phyloP scores from a whole-genome alignment of 1,140 invertebrate genomes.

The Brachionus angularis region DNA sequence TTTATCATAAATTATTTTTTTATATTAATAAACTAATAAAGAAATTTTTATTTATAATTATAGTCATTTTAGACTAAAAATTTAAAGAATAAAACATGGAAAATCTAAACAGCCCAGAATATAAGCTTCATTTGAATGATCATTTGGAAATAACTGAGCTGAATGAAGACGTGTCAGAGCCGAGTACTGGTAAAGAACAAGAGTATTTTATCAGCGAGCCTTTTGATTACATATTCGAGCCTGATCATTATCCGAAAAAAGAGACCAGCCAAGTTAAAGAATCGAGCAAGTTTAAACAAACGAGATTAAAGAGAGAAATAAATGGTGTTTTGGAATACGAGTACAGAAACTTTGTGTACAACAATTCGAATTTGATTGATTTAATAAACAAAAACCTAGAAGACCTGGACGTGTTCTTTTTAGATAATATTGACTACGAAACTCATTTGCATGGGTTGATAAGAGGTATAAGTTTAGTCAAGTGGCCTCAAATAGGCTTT shows the following conservation, averaged over 20 bases:
- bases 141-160: slow-evolving; percentile 29
- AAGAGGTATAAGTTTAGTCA: slow-evolving; percentile 6
- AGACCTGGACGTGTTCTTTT: slow-evolving; percentile 11
- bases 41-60: too few relatives aligned
- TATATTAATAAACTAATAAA: too few relatives aligned
- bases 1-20: too few relatives aligned
- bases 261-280: not conserved
- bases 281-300: slow-evolving; percentile 19
- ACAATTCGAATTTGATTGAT: not conserved
- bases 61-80: too few relatives aligned
- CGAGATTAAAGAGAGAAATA: not conserved
- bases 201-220: slow-evolving; percentile 39
- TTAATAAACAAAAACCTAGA: not conserved
- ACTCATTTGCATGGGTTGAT: slow-evolving; percentile 31
- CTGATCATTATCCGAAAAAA: slow-evolving; percentile 14
- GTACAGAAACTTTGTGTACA: slow-evolving; percentile 13
- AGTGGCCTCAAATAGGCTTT: slow-evolving; percentile 36
- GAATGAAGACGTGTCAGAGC: not conserved
- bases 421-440: slow-evolving; percentile 8
- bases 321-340: slow-evolving; percentile 35
- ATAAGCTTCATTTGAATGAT: not conserved
- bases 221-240: slow-evolving; percentile 42
- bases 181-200: not conserved
- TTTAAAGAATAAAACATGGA: too few relatives aligned
- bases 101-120: not conserved